Conservation (phyloP, 92 coral and sea anemone species). For the Micromussa lordhowensis region DNA sequence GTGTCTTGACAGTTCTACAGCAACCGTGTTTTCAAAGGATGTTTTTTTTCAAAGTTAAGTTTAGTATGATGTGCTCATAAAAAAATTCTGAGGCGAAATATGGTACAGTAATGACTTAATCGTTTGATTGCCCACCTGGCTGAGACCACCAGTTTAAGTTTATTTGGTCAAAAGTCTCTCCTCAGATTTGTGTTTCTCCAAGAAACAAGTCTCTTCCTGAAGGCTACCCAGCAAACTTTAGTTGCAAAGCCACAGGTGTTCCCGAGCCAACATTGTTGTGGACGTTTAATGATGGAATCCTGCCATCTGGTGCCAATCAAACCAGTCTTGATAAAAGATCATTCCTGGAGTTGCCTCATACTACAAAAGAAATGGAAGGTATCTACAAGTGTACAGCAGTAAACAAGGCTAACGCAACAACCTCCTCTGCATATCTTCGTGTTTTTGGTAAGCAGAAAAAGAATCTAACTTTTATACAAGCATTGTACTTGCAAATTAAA, state of each 20-base stretch:
- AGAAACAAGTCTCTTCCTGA: conserved; percentile 4
- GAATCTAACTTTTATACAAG: too few species aligned
- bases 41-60: too few species aligned
- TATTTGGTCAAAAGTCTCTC: background rate
- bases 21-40: too few species aligned
- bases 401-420: background rate
- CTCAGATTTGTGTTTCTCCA: conserved; percentile 2
- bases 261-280: background rate
- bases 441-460: background rate
- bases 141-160: background rate
- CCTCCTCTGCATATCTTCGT: conserved; percentile 1
- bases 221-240: background rate
- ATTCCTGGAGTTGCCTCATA: background rate
- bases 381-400: background rate
- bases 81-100: too few species aligned
- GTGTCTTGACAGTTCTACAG: too few species aligned
- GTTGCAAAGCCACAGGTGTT: conserved; percentile 7
- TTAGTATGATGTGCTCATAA: too few species aligned
- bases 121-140: background rate
- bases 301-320: background rate
- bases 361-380: conserved; percentile 2
- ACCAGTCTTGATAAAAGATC: background rate
- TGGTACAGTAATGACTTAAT: background rate
- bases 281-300: background rate
- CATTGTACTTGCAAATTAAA: too few species aligned